Base-by-base conservation (phyloP, 1,140 invertebrate genomes). In the Cotesia vestalis region DNA sequence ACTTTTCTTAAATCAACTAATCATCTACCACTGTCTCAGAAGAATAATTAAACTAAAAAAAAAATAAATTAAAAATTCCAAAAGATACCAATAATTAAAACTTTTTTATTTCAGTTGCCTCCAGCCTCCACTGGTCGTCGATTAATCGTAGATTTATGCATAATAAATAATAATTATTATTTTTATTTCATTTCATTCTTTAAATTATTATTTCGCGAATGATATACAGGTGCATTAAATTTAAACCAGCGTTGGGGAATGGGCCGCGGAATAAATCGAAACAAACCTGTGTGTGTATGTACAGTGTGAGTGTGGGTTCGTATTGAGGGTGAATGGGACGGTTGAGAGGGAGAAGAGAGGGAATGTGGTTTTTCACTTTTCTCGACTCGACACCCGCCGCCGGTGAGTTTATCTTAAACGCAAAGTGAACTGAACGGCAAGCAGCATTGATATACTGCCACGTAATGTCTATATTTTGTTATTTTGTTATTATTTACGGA, bases 141-240 rank as follows among this genome's bases (percentile, higher is more conserved):
- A 83, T 86, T 85, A 86, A 86, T 87, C 85, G 86, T n/a, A 73
- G 81, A 78, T 40, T 34, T 72, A 73, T 78, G 81, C 83, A 85
- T 85, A 86, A 87, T 86, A 82, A 82, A 81, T 14, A 6, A 14
- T 17, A 5, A 3, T 55, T 14, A 5, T 55, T 14, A 55, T 55
- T 55, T 17, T 55, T 5, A n/a, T 55, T 55, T 55, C 5, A 17
- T 55, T 55, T 55, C 5, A 55, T 14, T 55, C 53, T 17, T 14
- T 14, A 55, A 55, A 55, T 55, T 55, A 55, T 55, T 55, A 55
- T 55, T 55, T 55, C 53, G 17, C 17, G 17, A n/a, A 55, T 55
- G 40, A 46, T 46, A 46, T 57, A 57, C 53, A 57, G 53, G 17
- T 57, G 53, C n/a, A 57, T 57, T 57, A 14, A 57, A 57, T 57